phyloP scores from a whole-genome alignment of 2,888 invertebrate genomes.

The Pimpla rufipes region DNA sequence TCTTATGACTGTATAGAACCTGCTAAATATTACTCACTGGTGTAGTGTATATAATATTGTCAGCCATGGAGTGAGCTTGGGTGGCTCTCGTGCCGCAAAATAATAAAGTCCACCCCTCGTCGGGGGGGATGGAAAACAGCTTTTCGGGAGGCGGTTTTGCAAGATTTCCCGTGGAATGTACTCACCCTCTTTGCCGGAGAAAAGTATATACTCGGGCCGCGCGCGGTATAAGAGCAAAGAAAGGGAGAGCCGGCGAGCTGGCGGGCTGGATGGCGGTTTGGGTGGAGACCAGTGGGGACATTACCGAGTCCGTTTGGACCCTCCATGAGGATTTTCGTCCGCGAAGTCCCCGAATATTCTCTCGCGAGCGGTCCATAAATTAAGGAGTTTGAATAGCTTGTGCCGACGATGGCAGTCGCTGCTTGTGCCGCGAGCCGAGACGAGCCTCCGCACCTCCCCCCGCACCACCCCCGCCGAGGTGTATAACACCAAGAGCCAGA shows the following conservation, averaged over 20 bases:
- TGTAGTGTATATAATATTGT: conserved; percentile 56
- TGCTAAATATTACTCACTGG: neutral
- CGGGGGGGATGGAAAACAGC: conserved; percentile 20
- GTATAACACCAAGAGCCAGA: conserved; percentile 44
- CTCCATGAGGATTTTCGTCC: conserved; percentile 39
- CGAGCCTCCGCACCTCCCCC: conserved; percentile 36
- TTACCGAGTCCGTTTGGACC: conserved; percentile 52
- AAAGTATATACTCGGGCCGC: conserved; percentile 10
- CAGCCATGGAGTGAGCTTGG: neutral
- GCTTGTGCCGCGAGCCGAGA: conserved; percentile 26
- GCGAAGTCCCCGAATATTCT: conserved; percentile 39
- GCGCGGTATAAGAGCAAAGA: conserved; percentile 12
- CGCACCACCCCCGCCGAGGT: neutral
- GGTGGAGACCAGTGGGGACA: conserved; percentile 29
- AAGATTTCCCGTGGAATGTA: conserved; percentile 37
- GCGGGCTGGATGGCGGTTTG: conserved; percentile 27
- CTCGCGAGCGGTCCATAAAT: conserved; percentile 48
- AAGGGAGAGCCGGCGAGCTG: conserved; percentile 19
- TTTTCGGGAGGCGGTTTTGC: conserved; percentile 45
- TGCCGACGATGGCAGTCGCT: conserved; percentile 30
- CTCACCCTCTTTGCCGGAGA: conserved; percentile 22
- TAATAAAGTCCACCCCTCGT: conserved; percentile 3
- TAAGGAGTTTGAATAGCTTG: conserved; percentile 52
- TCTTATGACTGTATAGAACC: neutral
- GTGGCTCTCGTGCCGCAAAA: conserved; percentile 23